Conservation (phyloP, 2,797 vertebrate genomes). For the Vipera ursinii region DNA sequence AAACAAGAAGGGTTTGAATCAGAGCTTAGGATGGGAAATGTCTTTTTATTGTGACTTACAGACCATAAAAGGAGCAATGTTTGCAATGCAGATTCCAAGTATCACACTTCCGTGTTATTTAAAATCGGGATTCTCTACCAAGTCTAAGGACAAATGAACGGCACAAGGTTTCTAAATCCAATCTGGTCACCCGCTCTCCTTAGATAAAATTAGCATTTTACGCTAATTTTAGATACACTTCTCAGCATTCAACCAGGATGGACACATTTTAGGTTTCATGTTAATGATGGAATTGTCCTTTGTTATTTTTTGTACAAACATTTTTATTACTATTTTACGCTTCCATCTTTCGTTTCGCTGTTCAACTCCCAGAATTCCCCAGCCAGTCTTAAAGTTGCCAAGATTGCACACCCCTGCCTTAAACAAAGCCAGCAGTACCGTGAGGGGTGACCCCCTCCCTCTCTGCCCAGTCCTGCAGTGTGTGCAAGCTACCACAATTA, state of each 20-base stretch:
- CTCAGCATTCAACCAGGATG: neutral
- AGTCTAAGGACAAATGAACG: neutral
- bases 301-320: neutral
- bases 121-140: neutral
- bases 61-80: neutral
- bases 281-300: neutral
- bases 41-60: neutral
- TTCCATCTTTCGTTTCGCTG: neutral
- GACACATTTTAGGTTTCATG: no score
- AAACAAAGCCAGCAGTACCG: neutral
- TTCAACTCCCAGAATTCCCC: neutral
- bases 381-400: neutral
- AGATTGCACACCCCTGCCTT: neutral
- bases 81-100: neutral
- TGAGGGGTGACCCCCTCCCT: neutral
- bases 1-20: neutral
- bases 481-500: neutral
- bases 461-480: neutral
- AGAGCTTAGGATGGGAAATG: constrained; percentile 4
- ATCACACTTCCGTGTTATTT: neutral
- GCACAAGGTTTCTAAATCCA: neutral
- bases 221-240: neutral
- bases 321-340: neutral
- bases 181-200: neutral
- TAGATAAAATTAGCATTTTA: neutral